Conservation (phyloP, 2,888 invertebrate species). For the Apeira syringaria region DNA sequence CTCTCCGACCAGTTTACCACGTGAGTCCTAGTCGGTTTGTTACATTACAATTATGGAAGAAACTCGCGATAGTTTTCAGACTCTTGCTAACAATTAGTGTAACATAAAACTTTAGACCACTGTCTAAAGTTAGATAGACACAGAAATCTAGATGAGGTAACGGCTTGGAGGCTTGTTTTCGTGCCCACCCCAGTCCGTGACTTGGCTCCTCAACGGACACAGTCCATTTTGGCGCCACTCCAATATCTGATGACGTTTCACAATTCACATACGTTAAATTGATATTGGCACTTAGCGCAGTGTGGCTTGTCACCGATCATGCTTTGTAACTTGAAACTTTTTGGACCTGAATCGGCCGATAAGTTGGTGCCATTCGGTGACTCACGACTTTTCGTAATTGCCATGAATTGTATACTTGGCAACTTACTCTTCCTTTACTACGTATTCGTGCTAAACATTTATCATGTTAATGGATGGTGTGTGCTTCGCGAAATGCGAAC, state of each 20-base stretch:
- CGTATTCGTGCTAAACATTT: conserved; percentile 7
- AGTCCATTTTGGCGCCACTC: conserved; percentile 48
- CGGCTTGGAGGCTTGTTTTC: conserved; percentile 53
- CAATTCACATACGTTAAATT: conserved; percentile 65
- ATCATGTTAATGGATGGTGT: conserved; percentile 14
- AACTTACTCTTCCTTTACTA: conserved; percentile 6
- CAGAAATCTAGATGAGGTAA: conserved; percentile 43
- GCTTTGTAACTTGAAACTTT: conserved; percentile 44
- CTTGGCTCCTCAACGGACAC: conserved; percentile 47
- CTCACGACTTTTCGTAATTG: conserved; percentile 22
- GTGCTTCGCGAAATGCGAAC: conserved; percentile 4
- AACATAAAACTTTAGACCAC: no score
- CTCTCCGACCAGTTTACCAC: no score
- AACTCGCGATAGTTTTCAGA: no score
- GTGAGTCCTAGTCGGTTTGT: no score
- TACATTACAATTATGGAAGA: no score
- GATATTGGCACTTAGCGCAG: conserved; percentile 67
- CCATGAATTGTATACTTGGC: conserved; percentile 10
- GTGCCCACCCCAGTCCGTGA: conserved; percentile 44
- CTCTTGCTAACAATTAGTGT: no score
- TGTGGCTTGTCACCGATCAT: conserved; percentile 48
- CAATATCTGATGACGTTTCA: conserved; percentile 63
- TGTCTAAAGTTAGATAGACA: no score
- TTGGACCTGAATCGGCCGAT: conserved; percentile 26
- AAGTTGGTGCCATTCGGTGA: conserved; percentile 13